Percentiles rank a stretch among this genome's conserved stretches.
These are phyloP conservation scores for Lagodon rhomboides DNA, from an alignment of 2,797 vertebrate genomes.

Conservation along the genomic window DNA sequence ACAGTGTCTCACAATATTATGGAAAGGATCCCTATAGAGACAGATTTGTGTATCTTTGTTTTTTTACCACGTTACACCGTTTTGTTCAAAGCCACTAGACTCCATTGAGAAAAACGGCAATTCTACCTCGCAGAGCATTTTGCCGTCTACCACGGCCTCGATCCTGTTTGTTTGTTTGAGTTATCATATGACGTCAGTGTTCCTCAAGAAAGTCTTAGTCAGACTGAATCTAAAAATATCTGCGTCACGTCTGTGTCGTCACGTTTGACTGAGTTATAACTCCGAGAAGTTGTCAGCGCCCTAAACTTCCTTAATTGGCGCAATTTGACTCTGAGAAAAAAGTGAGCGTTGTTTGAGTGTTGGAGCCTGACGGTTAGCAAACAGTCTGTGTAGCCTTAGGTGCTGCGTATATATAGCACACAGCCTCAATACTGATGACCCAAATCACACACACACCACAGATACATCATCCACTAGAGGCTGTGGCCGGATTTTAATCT, in stretches of 20 bases:
- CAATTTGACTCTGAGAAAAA: not conserved
- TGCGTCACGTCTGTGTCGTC: not conserved
- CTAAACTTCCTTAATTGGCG: not conserved
- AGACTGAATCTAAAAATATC: not conserved
- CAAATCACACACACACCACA: conserved; percentile 75
- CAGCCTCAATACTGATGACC: conserved; percentile 87
- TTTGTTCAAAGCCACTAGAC: too few species aligned
- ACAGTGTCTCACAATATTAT: too few species aligned
- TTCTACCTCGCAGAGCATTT: too few species aligned
- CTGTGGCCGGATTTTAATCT: conserved; percentile 70
- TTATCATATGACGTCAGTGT: too few species aligned
- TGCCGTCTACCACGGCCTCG: too few species aligned
- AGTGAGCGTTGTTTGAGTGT: conserved; percentile 31
- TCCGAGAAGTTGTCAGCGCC: not conserved
- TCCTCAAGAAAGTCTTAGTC: not conserved
- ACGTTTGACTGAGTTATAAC: not conserved
- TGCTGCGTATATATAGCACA: conserved; percentile 82
- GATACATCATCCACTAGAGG: conserved; percentile 66
- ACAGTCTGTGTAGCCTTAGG: conserved; percentile 73
- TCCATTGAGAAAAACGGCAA: too few species aligned
- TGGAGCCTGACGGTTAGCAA: conserved; percentile 48
- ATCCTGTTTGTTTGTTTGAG: too few species aligned
- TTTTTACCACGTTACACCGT: too few species aligned
- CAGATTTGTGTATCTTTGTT: too few species aligned
- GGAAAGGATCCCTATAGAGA: too few species aligned